Evolutionary conservation across 2,888 invertebrate species (phyloP).

Genomic region (Mythimna loreyi): DNA sequence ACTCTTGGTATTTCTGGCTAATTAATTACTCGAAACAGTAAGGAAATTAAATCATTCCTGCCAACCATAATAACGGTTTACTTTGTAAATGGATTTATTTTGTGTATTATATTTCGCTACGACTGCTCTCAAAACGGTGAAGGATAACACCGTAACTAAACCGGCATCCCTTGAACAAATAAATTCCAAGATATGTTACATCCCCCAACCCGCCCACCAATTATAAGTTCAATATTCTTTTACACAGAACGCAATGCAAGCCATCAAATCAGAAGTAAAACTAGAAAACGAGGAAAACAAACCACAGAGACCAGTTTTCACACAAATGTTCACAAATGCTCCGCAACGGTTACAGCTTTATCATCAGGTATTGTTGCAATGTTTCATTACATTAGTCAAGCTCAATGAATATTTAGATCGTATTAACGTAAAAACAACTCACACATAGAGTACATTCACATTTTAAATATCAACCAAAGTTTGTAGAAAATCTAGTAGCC

Average conservation of each 20-base stretch:
- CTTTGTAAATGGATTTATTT: too few species aligned
- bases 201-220: not conserved
- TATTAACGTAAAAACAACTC: too few species aligned
- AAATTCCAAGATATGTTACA: too few species aligned
- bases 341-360: conserved; percentile 76
- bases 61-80: not conserved
- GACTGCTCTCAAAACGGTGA: too few species aligned
- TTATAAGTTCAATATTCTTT: not conserved
- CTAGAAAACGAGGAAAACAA: conserved; percentile 80
- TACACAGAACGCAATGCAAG: conserved; percentile 81
- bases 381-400: not conserved
- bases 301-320: conserved; percentile 68
- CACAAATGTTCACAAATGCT: conserved; percentile 70
- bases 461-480: too few species aligned
- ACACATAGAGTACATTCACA: too few species aligned
- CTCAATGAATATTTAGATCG: too few species aligned
- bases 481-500: too few species aligned
- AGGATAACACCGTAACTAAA: too few species aligned
- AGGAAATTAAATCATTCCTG: not conserved
- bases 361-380: conserved; percentile 68
- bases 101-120: too few species aligned
- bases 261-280: conserved; percentile 85
- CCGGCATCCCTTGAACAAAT: too few species aligned
- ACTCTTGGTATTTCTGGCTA: not conserved
- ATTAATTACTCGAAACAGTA: too few species aligned